Conservation (phyloP, 2,888 invertebrate genomes). For the Bursaphelenchus okinawaensis region DNA sequence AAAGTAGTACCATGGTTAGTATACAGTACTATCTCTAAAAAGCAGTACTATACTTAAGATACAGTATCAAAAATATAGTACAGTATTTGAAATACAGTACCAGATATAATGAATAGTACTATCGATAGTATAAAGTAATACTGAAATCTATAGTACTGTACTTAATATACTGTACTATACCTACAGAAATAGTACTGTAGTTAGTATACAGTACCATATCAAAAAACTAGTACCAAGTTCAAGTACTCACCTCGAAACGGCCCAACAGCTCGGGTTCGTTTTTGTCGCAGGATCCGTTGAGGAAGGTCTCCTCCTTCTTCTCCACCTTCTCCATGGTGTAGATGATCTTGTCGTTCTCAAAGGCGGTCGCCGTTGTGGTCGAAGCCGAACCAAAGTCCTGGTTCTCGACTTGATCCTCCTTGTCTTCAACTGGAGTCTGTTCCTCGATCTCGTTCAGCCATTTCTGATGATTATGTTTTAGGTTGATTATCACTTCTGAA, state of each 20-base stretch:
- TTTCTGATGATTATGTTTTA: constrained; percentile 54
- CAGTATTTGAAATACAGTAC: no score
- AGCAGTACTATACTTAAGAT: no score
- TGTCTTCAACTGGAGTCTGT: constrained; percentile 34
- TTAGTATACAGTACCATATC: no score
- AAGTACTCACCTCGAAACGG: constrained; percentile 9
- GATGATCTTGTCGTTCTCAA: not conserved
- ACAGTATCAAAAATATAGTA: no score
- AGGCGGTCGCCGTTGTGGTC: constrained; percentile 1
- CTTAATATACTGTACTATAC: no score
- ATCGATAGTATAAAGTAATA: no score
- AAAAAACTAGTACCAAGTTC: no score
- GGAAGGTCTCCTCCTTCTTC: not conserved
- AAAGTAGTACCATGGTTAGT: no score
- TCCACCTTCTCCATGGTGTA: not conserved
- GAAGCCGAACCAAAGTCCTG: not conserved
- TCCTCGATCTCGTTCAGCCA: constrained; percentile 51
- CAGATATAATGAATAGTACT: no score
- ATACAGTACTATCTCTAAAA: no score
- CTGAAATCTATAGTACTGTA: no score
- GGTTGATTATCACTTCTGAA: constrained; percentile 51
- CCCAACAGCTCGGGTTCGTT: not conserved
- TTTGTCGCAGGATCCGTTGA: not conserved
- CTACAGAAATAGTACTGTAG: no score
- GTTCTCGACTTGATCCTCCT: not conserved